Percentiles rank a stretch among this genome's conserved stretches.
phyloP scores from a whole-genome alignment of 2,797 vertebrate genomes.

The Champsocephalus esox region DNA sequence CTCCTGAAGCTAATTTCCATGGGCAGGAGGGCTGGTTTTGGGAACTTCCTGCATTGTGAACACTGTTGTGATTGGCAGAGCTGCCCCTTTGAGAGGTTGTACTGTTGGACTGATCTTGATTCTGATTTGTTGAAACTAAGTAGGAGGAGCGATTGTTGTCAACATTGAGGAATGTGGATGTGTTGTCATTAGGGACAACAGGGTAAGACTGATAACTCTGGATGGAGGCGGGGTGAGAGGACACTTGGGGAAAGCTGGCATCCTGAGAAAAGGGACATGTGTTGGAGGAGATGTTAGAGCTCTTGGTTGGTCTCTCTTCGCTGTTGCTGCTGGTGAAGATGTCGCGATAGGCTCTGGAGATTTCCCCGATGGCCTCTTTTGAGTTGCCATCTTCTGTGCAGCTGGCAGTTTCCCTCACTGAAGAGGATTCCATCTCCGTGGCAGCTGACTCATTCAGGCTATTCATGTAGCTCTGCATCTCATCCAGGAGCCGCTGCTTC shows the following conservation, averaged over 20 bases:
- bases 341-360: conserved; percentile 85
- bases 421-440: conserved; percentile 76
- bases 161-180: conserved; percentile 66
- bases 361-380: conserved; percentile 84
- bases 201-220: conserved; percentile 75
- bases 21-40: conserved; percentile 77
- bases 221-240: conserved; percentile 47
- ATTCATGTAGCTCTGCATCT: conserved; percentile 90
- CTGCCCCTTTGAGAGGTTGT: conserved; percentile 50
- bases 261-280: conserved; percentile 75
- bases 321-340: conserved; percentile 78
- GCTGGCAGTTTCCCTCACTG: conserved; percentile 54
- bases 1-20: conserved; percentile 80
- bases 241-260: conserved; percentile 59
- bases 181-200: conserved; percentile 68
- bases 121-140: conserved; percentile 72
- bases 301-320: conserved; percentile 76
- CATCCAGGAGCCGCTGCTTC: conserved; percentile 88
- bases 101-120: conserved; percentile 60
- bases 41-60: conserved; percentile 48
- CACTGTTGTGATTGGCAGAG: conserved; percentile 64
- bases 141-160: conserved; percentile 77
- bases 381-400: conserved; percentile 76
- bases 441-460: conserved; percentile 82
- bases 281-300: conserved; percentile 57